phyloP scores from a whole-genome alignment of 1,140 invertebrate genomes.

The Drosophila pseudoobscura region DNA sequence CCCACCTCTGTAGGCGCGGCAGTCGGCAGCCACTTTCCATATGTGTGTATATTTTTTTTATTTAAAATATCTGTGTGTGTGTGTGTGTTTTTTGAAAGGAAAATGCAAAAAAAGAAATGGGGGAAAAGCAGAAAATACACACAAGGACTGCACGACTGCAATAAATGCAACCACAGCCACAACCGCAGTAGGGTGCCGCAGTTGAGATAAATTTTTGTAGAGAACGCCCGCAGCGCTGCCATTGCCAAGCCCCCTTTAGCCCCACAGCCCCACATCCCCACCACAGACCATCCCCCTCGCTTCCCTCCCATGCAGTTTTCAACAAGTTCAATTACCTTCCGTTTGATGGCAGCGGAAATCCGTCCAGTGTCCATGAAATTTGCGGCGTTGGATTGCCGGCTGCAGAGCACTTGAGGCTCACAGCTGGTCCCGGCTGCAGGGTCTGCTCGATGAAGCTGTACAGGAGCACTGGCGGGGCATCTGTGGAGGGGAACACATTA shows the following conservation, averaged over 20 bases:
- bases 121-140: constrained; percentile 35
- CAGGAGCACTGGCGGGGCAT: constrained; percentile 91
- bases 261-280: neutral
- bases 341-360: constrained; percentile 89
- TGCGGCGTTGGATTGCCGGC: constrained; percentile 93
- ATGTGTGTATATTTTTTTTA: constrained; percentile 37
- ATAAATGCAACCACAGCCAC: constrained; percentile 67
- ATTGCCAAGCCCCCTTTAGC: constrained; percentile 47
- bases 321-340: constrained; percentile 86
- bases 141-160: constrained; percentile 68
- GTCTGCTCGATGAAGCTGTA: constrained; percentile 94
- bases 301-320: constrained; percentile 43
- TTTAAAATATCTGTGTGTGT: constrained; percentile 20
- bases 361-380: constrained; percentile 92
- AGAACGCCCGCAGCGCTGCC: constrained; percentile 63
- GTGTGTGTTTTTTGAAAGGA: constrained; percentile 66
- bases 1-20: constrained; percentile 57
- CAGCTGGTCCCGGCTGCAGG: constrained; percentile 91
- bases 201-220: constrained; percentile 50
- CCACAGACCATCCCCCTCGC: neutral
- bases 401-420: constrained; percentile 93
- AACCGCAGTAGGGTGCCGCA: constrained; percentile 50
- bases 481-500: constrained; percentile 84
- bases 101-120: constrained; percentile 52
- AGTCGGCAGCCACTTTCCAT: constrained; percentile 71